Conservation (phyloP, 2,888 invertebrate genomes). For the Melinaea menophilus region DNA sequence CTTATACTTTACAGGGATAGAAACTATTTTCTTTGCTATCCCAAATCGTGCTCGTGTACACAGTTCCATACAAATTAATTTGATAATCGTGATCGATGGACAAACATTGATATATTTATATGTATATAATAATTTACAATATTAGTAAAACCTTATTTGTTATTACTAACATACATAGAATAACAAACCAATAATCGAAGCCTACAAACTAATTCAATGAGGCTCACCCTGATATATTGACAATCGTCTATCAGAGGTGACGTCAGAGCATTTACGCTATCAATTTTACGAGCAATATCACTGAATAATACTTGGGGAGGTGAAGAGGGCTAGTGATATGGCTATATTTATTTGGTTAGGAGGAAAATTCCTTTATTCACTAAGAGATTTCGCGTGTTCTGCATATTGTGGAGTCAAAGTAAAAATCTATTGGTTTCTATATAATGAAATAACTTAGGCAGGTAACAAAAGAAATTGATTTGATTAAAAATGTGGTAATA, state of each 20-base stretch:
- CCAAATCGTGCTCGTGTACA: too few relatives aligned
- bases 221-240: conserved; percentile 25
- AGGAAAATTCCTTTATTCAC: conserved; percentile 36
- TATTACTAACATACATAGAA: conserved; percentile 4
- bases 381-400: conserved; percentile 37
- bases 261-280: conserved; percentile 35
- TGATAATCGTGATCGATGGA: too few relatives aligned
- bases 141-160: too few relatives aligned
- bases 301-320: conserved; percentile 44
- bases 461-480: too few relatives aligned
- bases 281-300: conserved; percentile 61
- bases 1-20: too few relatives aligned
- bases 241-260: conserved; percentile 22
- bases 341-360: conserved; percentile 34
- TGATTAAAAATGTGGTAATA: too few relatives aligned
- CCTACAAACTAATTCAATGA: conserved; percentile 16
- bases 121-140: too few relatives aligned
- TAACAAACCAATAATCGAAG: conserved; percentile 15
- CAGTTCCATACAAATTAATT: too few relatives aligned
- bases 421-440: conserved; percentile 22
- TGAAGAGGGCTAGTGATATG: conserved; percentile 31
- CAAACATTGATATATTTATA: too few relatives aligned
- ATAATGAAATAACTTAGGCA: conserved; percentile 30
- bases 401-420: conserved; percentile 33
- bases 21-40: too few relatives aligned